Evolutionary conservation across 2,888 invertebrate genomes (phyloP).

Genomic region (Cenopis cana): DNA sequence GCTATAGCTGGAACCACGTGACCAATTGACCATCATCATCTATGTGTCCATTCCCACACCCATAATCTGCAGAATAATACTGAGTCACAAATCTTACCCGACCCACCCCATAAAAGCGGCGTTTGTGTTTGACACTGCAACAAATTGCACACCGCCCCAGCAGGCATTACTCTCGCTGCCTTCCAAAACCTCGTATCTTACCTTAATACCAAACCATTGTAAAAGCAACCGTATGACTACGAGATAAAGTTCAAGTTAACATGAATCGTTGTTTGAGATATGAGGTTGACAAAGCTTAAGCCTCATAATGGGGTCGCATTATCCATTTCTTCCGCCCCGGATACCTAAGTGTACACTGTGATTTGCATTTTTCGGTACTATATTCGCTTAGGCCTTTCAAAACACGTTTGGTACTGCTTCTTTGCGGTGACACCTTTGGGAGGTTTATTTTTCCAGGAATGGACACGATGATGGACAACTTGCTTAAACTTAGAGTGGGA

Average conservation of each 20-base stretch:
- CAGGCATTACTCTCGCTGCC: constrained; percentile 1
- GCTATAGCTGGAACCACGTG: neutral
- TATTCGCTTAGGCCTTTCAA: constrained; percentile 36
- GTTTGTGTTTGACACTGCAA: constrained; percentile 52
- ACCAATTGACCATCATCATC: too few species aligned
- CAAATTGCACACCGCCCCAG: constrained; percentile 49
- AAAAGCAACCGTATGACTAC: neutral
- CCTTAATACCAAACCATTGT: neutral
- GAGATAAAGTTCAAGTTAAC: neutral
- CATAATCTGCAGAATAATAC: constrained; percentile 5
- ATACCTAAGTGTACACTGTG: constrained; percentile 43
- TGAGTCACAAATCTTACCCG: constrained; percentile 45
- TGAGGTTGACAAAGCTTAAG: constrained; percentile 11
- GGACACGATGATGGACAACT: constrained; percentile 17
- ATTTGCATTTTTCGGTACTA: constrained; percentile 42
- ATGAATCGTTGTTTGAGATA: neutral
- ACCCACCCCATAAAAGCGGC: constrained; percentile 45
- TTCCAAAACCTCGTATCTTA: constrained; percentile 9
- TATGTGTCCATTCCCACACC: neutral
- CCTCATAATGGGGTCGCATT: constrained; percentile 40
- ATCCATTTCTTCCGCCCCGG: constrained; percentile 37
- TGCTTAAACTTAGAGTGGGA: neutral
- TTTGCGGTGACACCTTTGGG: constrained; percentile 2
- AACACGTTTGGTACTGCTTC: constrained; percentile 28
- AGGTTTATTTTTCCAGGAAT: constrained; percentile 1